These are phyloP conservation scores for Odontesthes bonariensis DNA, from an alignment of 2,113 vertebrate species.

Conservation along the genomic window DNA sequence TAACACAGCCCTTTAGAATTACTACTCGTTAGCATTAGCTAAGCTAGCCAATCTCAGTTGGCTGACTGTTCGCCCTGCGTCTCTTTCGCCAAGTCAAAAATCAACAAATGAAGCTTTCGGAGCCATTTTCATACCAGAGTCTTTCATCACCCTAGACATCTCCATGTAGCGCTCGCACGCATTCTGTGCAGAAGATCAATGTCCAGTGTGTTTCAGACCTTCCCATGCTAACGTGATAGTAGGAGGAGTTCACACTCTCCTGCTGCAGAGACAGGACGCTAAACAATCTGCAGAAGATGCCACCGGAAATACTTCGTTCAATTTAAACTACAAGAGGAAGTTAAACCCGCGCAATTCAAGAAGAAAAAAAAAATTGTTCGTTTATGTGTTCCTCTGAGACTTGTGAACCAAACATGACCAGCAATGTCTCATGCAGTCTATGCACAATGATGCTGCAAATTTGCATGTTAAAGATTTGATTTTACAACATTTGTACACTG, in stretches of 20 bases:
- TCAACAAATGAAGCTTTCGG: background rate
- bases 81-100: background rate
- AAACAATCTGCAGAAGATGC: background rate
- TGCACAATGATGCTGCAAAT: background rate
- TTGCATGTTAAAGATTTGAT: background rate
- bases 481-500: too few species aligned
- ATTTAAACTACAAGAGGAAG: background rate
- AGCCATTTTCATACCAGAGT: conserved; percentile 69
- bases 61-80: background rate
- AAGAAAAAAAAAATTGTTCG: background rate
- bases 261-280: conserved; percentile 15
- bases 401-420: background rate
- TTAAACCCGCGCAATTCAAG: background rate
- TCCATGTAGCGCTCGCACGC: conserved; percentile 51
- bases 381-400: too few species aligned
- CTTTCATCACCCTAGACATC: conserved; percentile 71
- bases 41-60: conserved; percentile 13
- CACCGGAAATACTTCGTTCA: background rate
- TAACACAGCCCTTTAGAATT: conserved; percentile 31
- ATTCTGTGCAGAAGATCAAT: conserved; percentile 60
- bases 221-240: conserved; percentile 36
- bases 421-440: background rate
- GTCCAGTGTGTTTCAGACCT: conserved; percentile 46
- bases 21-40: conserved; percentile 38
- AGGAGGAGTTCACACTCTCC: conserved; percentile 51